A percentile compares a stretch with the other conserved stretches of the same genome.
Evolutionary conservation across 2,113 vertebrate genomes (phyloP).

Genomic region (Oplegnathus fasciatus): DNA sequence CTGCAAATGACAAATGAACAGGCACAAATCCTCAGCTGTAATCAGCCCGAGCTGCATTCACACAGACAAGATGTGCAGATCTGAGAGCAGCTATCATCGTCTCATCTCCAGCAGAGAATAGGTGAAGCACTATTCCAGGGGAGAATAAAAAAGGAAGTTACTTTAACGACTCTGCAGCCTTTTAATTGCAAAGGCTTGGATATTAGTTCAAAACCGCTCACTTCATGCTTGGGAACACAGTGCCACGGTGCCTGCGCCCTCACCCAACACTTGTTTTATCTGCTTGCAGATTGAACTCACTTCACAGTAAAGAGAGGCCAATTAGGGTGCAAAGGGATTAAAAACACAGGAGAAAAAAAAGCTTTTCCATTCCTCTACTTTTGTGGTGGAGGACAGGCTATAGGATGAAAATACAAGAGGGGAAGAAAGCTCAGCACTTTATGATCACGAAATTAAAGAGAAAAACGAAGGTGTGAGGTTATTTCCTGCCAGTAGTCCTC

Average conservation of each 20-base stretch:
- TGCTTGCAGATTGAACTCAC: slow-evolving; percentile 75
- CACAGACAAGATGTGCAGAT: slow-evolving; percentile 15
- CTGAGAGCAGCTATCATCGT: slow-evolving; percentile 19
- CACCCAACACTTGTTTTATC: slow-evolving; percentile 77
- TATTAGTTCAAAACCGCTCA: slow-evolving; percentile 76
- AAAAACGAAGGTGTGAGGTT: slow-evolving; percentile 60
- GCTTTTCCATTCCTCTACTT: slow-evolving; percentile 64
- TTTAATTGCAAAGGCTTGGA: slow-evolving; percentile 78
- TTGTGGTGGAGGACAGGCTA: slow-evolving; percentile 54
- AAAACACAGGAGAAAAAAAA: slow-evolving; percentile 71
- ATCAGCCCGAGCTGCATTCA: slow-evolving; percentile 53
- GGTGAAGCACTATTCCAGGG: slow-evolving; percentile 48
- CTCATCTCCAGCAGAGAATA: slow-evolving; percentile 58
- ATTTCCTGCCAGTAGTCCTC: slow-evolving; percentile 52
- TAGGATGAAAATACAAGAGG: slow-evolving; percentile 54
- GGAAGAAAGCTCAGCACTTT: slow-evolving; percentile 66
- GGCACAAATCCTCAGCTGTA: slow-evolving; percentile 3
- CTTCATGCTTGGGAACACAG: slow-evolving; percentile 80
- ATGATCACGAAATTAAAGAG: slow-evolving; percentile 63
- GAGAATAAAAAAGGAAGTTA: slow-evolving; percentile 38
- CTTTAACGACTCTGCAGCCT: slow-evolving; percentile 65
- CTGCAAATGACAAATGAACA: slow-evolving; percentile 9
- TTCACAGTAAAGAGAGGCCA: slow-evolving; percentile 82
- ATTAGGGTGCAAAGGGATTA: slow-evolving; percentile 84
- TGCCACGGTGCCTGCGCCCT: slow-evolving; percentile 65